Conservation (phyloP, 2,113 vertebrate genomes). For the Pantherophis guttatus region DNA sequence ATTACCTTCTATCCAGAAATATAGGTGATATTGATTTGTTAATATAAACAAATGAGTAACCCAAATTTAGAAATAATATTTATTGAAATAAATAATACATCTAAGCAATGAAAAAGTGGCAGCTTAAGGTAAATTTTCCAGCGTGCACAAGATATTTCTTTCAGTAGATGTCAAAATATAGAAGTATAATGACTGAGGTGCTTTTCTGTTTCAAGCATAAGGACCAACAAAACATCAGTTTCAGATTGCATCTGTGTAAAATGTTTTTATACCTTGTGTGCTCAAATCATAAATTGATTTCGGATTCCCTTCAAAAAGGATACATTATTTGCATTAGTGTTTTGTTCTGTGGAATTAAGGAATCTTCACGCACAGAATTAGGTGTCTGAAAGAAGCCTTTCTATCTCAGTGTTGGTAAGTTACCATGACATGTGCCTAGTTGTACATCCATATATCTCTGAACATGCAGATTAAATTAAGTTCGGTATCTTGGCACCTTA, state of each 20-base stretch:
- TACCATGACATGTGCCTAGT: background rate
- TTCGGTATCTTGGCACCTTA: background rate
- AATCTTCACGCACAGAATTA: background rate
- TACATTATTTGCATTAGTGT: background rate
- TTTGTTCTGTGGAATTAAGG: constrained; percentile 17
- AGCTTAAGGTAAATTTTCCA: fast-evolving
- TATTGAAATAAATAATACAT: background rate
- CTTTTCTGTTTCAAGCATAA: constrained; percentile 1
- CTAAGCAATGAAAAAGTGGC: background rate
- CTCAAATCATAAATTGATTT: background rate
- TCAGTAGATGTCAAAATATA: constrained; percentile 21
- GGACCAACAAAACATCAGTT: background rate
- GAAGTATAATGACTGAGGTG: background rate
- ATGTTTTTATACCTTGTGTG: background rate
- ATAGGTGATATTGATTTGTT: background rate
- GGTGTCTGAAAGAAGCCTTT: constrained; percentile 5
- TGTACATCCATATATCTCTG: background rate
- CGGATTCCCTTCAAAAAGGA: constrained; percentile 13
- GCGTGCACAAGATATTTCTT: background rate
- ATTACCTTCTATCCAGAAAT: background rate
- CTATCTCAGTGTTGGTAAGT: background rate
- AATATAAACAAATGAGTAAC: background rate
- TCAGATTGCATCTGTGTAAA: background rate
- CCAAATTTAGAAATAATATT: background rate
- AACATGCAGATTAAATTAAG: background rate